These are phyloP conservation scores for Drosophila dives DNA, from an alignment of 2,888 invertebrate genomes.

Conservation along the genomic window DNA sequence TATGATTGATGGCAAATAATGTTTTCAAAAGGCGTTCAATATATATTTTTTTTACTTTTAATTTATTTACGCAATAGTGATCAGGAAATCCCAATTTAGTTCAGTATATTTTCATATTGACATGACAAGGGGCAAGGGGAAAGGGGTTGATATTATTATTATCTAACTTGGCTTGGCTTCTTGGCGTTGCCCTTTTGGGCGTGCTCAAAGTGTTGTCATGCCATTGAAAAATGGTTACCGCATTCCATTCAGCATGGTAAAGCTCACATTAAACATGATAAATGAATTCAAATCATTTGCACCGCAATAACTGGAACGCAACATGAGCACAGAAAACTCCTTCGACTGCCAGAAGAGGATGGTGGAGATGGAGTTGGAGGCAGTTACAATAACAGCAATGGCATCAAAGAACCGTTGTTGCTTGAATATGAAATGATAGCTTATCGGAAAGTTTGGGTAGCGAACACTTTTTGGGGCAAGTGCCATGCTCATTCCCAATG, in stretches of 20 bases:
- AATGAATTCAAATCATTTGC: conserved; percentile 76
- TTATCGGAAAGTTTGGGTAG: conserved; percentile 58
- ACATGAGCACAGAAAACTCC: conserved; percentile 21
- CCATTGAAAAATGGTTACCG: conserved; percentile 64
- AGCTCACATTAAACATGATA: conserved; percentile 72
- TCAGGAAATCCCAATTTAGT: neutral
- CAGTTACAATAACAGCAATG: conserved; percentile 23
- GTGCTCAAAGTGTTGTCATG: conserved; percentile 51
- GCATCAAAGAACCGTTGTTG: conserved; percentile 35
- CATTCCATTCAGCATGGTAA: conserved; percentile 49
- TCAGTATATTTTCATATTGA: neutral
- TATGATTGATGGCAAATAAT: conserved; percentile 25
- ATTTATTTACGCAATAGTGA: conserved; percentile 2
- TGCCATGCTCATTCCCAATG: conserved; percentile 23
- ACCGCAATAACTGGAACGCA: conserved; percentile 66
- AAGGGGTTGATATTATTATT: conserved; percentile 44
- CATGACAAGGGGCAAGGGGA: neutral
- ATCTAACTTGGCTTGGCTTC: conserved; percentile 28
- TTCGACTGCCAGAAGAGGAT: conserved; percentile 8
- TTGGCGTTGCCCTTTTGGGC: conserved; percentile 20
- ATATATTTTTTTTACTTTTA: neutral
- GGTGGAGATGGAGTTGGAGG: neutral
- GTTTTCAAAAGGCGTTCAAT: neutral
- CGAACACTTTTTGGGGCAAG: conserved; percentile 54
- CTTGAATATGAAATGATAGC: conserved; percentile 71